Conservation (phyloP, 2,888 invertebrate species). For the Crocallis elinguaria region DNA sequence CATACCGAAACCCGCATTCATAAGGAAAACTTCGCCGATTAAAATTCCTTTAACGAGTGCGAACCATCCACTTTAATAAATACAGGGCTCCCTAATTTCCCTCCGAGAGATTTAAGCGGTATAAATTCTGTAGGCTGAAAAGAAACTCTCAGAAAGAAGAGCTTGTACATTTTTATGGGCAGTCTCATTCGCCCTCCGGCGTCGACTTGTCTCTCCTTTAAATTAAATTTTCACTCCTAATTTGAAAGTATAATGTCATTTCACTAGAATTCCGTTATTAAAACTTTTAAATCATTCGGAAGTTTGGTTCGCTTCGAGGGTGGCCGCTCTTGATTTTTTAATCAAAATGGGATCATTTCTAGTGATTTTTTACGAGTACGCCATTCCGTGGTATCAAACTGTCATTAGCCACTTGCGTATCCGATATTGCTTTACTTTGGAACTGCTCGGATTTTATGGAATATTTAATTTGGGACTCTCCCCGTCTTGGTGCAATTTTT, state of each 20-base stretch:
- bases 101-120: slow-evolving; percentile 79
- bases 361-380: slow-evolving; percentile 83
- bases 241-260: slow-evolving; percentile 86
- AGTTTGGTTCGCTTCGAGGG: slow-evolving; percentile 69
- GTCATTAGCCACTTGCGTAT: slow-evolving; percentile 83
- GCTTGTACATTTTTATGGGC: slow-evolving; percentile 82
- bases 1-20: slow-evolving; percentile 76
- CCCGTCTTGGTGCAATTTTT: slow-evolving; percentile 50
- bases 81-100: slow-evolving; percentile 81
- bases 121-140: slow-evolving; percentile 82
- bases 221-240: slow-evolving; percentile 86
- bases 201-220: slow-evolving; percentile 83
- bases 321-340: slow-evolving; percentile 81
- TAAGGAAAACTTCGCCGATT: slow-evolving; percentile 80
- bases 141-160: slow-evolving; percentile 82
- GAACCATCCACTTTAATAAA: slow-evolving; percentile 81
- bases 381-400: slow-evolving; percentile 79
- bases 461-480: slow-evolving; percentile 70
- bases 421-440: slow-evolving; percentile 82
- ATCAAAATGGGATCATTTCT: slow-evolving; percentile 83
- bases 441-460: slow-evolving; percentile 76
- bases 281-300: slow-evolving; percentile 85
- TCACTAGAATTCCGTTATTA: slow-evolving; percentile 85
- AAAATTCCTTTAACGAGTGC: slow-evolving; percentile 83
- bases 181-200: slow-evolving; percentile 79